Evolutionary conservation across 2,888 invertebrate species (phyloP), one percentile per base, ranked within the genome.

Genomic region (Xylophagus ater): DNA sequence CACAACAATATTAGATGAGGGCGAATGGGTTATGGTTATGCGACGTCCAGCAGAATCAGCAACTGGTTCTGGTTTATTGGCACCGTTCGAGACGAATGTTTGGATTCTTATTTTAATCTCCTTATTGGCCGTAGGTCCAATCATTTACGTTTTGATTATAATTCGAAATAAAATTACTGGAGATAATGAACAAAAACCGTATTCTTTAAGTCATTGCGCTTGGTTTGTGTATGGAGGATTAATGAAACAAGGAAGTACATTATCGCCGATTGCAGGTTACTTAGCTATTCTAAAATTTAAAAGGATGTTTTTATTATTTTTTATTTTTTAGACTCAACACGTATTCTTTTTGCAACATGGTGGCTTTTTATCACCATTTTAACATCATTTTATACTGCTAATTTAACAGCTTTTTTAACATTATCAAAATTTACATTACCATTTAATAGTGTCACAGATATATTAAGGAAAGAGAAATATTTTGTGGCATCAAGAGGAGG

Each of bases 151-250:
- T 2, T 65, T 87, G 24, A 79, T 84, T 4, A 68, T 72, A 8
- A 50, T 82, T 30, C 73, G 81, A 43, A 71, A 71, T 15, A 72
- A 71, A 48, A 52, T 83, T 17, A 73, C 81, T 31, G 71, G 69
- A 15, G 75, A 76, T 39, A 65, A 70, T 2, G 55, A 60, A 6
- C 72, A 79, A 49, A 64, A 62, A 6, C 63, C 70, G 4, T 79
- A 80, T 48, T 67, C 75, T 0, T 51, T 87, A 13, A 70, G 74
- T 0, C 73, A 81, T 4, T 87, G 87, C 54, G 71, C 83, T 47
- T 89, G 88, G 88, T 89, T 88, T 55, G 81, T 82, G 3, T 89
- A 88, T 55, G 86, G 87, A 12, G 86, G 86, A 2, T 70, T 89
- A 23, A 75, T 89, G 66, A 89, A 88, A 54, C 89, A 89, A 64